Conservation (phyloP, 2,113 vertebrate species). For the Morone saxatilis region DNA sequence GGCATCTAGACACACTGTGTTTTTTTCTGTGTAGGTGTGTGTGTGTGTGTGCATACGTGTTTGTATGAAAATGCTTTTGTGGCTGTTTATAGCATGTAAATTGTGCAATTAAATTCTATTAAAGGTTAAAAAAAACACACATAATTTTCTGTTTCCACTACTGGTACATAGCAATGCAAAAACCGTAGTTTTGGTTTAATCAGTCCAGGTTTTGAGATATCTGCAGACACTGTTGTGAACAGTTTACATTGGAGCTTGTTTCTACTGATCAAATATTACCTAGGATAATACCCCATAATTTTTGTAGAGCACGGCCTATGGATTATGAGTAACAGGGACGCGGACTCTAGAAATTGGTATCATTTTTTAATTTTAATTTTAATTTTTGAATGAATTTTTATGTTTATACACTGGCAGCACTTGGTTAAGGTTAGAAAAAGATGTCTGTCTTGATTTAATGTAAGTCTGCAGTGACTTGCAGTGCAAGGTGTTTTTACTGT, state of each 20-base stretch:
- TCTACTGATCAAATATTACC: background rate
- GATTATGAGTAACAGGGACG: background rate
- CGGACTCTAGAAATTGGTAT: no score
- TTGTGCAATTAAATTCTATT: background rate
- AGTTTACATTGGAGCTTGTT: background rate
- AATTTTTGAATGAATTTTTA: background rate
- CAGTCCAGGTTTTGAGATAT: background rate
- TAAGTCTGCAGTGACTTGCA: background rate
- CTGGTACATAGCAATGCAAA: background rate
- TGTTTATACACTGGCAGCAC: background rate
- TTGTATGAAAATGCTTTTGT: background rate
- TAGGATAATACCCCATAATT: background rate
- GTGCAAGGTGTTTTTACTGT: background rate
- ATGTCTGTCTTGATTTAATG: background rate
- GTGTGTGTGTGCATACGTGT: background rate
- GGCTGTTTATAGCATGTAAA: background rate
- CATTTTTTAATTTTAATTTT: no score
- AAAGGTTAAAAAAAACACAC: background rate
- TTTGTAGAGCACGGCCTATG: background rate
- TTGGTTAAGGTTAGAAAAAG: background rate
- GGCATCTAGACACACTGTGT: background rate
- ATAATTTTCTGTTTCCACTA: background rate
- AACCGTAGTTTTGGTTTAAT: background rate
- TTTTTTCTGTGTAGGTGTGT: background rate
- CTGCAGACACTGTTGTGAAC: background rate